phyloP scores from a whole-genome alignment of 2,113 vertebrate species.

The Gnathonemus echidnorhynchus region DNA sequence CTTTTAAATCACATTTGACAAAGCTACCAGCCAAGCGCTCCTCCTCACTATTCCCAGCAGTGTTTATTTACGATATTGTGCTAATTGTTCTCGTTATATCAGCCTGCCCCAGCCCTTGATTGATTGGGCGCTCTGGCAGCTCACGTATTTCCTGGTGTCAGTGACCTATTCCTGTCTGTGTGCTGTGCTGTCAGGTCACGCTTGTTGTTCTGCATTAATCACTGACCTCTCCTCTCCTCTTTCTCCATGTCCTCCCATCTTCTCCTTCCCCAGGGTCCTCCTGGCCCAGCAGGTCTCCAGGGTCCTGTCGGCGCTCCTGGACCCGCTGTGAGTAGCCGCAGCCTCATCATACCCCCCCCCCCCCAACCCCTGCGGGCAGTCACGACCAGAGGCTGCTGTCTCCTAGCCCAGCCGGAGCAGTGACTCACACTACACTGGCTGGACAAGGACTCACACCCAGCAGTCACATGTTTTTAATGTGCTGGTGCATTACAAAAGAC shows the following conservation, averaged over 20 bases:
- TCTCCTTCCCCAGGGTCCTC: conserved; percentile 71
- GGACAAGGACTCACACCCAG: not conserved
- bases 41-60: not conserved
- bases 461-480: not conserved
- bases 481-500: not conserved
- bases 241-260: not conserved
- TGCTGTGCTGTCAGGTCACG: not conserved
- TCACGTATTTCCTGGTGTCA: not conserved
- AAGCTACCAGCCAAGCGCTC: not conserved
- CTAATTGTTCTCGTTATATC: not conserved
- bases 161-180: not conserved
- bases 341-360: not conserved
- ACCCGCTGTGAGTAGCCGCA: conserved; percentile 75
- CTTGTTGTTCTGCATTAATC: not conserved
- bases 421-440: not conserved
- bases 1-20: not conserved
- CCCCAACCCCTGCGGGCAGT: not conserved
- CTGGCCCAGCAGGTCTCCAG: conserved; percentile 87
- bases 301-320: conserved; percentile 89
- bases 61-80: not conserved
- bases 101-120: not conserved
- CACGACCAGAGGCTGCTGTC: not conserved
- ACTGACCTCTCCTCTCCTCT: not conserved
- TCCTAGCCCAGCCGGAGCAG: not conserved
- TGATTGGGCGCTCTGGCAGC: not conserved